phyloP scores from a whole-genome alignment of 1,140 invertebrate genomes.

The Dolichoris vasculosae region DNA sequence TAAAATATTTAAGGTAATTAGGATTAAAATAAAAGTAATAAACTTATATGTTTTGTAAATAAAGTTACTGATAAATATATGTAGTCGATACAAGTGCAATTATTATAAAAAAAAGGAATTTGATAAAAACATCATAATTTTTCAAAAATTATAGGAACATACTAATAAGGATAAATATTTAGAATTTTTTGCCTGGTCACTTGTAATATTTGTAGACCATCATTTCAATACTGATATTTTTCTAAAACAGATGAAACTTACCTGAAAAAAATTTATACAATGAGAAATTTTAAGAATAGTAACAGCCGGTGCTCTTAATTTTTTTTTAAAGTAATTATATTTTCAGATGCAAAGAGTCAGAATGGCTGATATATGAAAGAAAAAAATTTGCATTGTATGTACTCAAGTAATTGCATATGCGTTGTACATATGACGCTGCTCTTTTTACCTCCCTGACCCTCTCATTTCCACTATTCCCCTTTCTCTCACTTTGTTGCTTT shows the following conservation, averaged over 20 bases:
- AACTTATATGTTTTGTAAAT: too few relatives aligned
- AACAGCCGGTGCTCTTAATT: conserved; percentile 1
- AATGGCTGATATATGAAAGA: conserved; percentile 9
- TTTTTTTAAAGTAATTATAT: conserved; percentile 35
- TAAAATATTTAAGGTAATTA: too few relatives aligned
- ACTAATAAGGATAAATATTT: neutral
- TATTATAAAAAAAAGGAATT: neutral
- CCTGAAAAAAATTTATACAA: neutral
- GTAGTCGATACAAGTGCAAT: neutral
- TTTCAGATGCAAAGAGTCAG: neutral
- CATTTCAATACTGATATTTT: neutral
- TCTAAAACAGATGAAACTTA: neutral
- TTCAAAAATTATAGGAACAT: neutral
- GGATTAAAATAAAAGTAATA: too few relatives aligned
- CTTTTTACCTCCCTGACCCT: conserved; percentile 23
- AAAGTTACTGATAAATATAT: neutral
- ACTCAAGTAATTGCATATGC: conserved; percentile 24
- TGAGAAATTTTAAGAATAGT: neutral
- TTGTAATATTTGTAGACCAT: neutral
- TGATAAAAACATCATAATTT: neutral
- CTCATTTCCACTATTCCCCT: neutral
- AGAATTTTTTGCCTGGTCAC: neutral
- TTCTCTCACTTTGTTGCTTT: neutral
- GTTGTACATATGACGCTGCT: conserved; percentile 11
- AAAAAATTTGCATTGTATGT: conserved; percentile 8